Evolutionary conservation across 1,140 invertebrate genomes (phyloP), one percentile per base, ranked within the genome.

Genomic region (Neuroterus valhalla): DNA sequence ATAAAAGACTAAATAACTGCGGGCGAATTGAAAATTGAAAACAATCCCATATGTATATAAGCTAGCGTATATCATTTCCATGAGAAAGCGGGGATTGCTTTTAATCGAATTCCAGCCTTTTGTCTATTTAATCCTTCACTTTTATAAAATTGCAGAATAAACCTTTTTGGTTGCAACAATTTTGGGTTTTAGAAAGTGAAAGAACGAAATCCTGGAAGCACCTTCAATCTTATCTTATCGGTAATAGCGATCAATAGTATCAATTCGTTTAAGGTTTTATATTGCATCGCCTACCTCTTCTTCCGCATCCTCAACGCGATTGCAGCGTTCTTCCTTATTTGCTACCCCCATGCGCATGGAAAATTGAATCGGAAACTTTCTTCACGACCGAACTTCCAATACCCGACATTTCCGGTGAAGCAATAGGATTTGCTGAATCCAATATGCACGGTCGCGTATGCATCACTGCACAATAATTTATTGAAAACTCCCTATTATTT

Each of bases 331-430:
- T 52, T 52, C 50, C 50, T 52, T 21, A 52, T 52, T 52, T 52
- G 19, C 50, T 26, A 52, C 50, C 50, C n/a, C 23, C 50, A 26
- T 52, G 50, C 21, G 42, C 69, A 38, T 69, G 19, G 68, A 75
- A 75, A 79, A 79, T 79, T 73, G 70, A 78, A 78, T 78, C 50
- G 17, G 26, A 62, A 66, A 73, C 55, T 74, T 68, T 23, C 70
- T 71, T 62, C 31, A 23, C 15, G 48, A 42, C 31, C 66, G 62
- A 55, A 66, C 43, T 70, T 14, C 38, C 42, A 67, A 66, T 70
- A 68, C 19, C 70, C 48, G 42, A 46, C 31, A 50, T 67, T 74
- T 66, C 68, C 12, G 31, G 71, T 66, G 66, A 73, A 78, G 72
- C 62, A 76, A 76, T 78, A 76, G 21, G n/a, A 46, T 44, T 66